Conservation (phyloP, 2,797 vertebrate genomes). For the Aerospiza tachiro region DNA sequence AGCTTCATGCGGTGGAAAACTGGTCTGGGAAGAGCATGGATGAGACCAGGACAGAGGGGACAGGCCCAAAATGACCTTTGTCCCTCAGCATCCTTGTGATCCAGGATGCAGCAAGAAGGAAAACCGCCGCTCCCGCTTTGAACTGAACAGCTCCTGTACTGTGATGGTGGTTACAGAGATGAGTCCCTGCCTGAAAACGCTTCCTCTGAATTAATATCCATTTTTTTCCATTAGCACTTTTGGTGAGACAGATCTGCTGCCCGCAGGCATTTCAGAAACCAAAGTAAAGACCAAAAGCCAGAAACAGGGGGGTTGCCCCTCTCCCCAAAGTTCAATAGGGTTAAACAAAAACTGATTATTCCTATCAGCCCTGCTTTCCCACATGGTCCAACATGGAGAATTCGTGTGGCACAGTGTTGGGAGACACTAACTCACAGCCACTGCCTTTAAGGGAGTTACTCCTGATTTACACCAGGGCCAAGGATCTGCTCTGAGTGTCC, state of each 20-base stretch:
- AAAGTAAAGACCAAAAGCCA: neutral
- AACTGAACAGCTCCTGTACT: neutral
- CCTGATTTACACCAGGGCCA: neutral
- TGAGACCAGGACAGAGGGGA: neutral
- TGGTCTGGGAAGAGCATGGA: neutral
- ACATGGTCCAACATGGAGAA: neutral
- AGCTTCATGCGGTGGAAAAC: neutral
- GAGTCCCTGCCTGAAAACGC: neutral
- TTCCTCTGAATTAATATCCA: neutral
- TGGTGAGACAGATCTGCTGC: neutral
- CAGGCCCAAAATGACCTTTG: neutral
- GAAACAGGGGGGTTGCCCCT: neutral
- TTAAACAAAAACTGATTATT: neutral
- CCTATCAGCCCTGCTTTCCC: neutral
- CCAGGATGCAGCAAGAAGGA: neutral
- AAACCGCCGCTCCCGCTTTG: fast-evolving
- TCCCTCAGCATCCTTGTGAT: neutral
- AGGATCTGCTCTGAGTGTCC: neutral
- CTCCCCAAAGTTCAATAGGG: neutral
- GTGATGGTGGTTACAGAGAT: neutral
- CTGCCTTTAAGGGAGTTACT: neutral
- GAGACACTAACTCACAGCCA: neutral
- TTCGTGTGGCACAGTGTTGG: fast-evolving
- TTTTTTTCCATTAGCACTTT: neutral
- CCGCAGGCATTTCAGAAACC: neutral